Percentiles rank a stretch among this genome's conserved stretches.
Evolutionary conservation across 2,797 vertebrate genomes (phyloP).

Genomic region (Parotocinclus haroldoi): DNA sequence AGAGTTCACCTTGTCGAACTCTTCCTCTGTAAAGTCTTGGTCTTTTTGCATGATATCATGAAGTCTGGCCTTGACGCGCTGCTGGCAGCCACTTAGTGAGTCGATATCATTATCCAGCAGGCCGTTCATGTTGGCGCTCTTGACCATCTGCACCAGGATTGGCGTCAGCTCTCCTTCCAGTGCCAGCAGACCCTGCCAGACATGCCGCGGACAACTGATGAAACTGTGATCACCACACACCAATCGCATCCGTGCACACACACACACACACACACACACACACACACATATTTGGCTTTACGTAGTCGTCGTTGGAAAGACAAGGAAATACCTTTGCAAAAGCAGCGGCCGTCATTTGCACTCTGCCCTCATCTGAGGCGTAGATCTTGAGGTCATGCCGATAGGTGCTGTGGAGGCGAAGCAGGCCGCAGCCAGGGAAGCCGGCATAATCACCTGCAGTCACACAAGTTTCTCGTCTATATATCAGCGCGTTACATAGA

Average conservation of each 20-base stretch:
- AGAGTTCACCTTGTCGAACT: constrained; percentile 82
- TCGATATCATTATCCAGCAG: constrained; percentile 95
- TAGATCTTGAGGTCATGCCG: constrained; percentile 98
- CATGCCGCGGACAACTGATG: constrained; percentile 22
- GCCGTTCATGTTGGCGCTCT: constrained; percentile 98
- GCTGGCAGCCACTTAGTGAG: constrained; percentile 92
- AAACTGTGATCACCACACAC: neutral
- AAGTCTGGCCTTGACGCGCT: constrained; percentile 89
- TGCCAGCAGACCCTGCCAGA: constrained; percentile 86
- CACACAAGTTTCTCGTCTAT: neutral
- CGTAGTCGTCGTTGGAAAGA: too few species aligned
- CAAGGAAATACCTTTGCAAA: constrained; percentile 88
- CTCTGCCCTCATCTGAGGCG: constrained; percentile 93
- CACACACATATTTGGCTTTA: too few species aligned
- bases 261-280: too few species aligned
- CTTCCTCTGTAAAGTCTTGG: constrained; percentile 80
- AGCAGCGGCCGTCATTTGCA: constrained; percentile 98
- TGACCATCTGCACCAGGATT: constrained; percentile 98
- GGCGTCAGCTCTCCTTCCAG: constrained; percentile 96
- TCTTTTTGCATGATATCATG: constrained; percentile 96
- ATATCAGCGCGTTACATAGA: too few species aligned
- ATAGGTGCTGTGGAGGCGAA: constrained; percentile 95
- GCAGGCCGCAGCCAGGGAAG: constrained; percentile 93
- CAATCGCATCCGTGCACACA: too few species aligned
- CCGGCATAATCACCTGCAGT: constrained; percentile 92